phyloP scores from a whole-genome alignment of 2,888 invertebrate species.

The Heliconius aoede region DNA sequence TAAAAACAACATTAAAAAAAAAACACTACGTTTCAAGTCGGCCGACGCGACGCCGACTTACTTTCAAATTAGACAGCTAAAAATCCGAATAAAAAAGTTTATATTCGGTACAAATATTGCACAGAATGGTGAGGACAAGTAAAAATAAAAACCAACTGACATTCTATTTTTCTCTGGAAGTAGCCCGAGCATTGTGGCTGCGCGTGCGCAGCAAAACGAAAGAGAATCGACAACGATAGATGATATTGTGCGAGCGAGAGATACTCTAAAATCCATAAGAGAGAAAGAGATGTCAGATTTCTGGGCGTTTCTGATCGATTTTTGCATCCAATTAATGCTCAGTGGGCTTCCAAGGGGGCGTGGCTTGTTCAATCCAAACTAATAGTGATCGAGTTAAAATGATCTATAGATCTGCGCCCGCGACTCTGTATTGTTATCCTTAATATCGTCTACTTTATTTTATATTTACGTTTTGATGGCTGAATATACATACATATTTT shows the following conservation, averaged over 20 bases:
- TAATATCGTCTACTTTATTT: conserved; percentile 76
- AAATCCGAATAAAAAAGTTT: conserved; percentile 65
- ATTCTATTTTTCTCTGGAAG: conserved; percentile 80
- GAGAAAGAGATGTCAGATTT: conserved; percentile 57
- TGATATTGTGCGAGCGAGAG: conserved; percentile 55
- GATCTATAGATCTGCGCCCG: conserved; percentile 80
- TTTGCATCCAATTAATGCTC: conserved; percentile 81
- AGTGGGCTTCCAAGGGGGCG: conserved; percentile 80
- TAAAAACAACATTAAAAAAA: conserved; percentile 49
- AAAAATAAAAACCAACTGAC: conserved; percentile 69
- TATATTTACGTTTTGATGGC: conserved; percentile 75
- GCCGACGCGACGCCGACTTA: conserved; percentile 60
- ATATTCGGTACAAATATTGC: conserved; percentile 80
- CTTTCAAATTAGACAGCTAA: conserved; percentile 74
- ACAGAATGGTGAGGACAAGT: conserved; percentile 71
- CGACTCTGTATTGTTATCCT: conserved; percentile 78
- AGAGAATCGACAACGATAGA: conserved; percentile 52
- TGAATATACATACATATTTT: conserved; percentile 64
- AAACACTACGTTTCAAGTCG: conserved; percentile 53
- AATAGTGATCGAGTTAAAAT: conserved; percentile 81
- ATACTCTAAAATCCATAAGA: conserved; percentile 34
- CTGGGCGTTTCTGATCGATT: conserved; percentile 76
- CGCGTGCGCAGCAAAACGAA: conserved; percentile 75
- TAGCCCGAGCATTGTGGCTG: conserved; percentile 73
- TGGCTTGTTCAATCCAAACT: conserved; percentile 72